phyloP scores from a whole-genome alignment of 1,140 invertebrate genomes.

The Stenopsyche tienmushanensis region DNA sequence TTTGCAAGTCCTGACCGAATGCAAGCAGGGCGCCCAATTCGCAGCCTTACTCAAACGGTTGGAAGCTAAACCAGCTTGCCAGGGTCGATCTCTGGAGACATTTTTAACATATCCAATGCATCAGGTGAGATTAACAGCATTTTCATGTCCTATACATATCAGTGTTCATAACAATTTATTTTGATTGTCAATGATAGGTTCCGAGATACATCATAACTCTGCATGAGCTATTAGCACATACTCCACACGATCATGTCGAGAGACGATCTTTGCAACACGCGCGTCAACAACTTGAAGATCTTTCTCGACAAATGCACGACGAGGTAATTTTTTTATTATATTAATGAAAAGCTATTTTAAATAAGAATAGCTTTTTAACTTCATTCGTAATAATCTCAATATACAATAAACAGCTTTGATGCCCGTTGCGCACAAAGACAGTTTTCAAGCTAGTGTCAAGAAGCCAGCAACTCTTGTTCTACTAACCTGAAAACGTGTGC shows the following conservation, averaged over 20 bases:
- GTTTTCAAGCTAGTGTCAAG: too few species aligned
- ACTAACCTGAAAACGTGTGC: too few species aligned
- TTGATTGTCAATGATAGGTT: constrained; percentile 62
- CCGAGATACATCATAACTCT: constrained; percentile 91
- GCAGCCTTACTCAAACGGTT: constrained; percentile 76
- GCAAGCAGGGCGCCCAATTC: constrained; percentile 85
- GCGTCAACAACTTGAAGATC: constrained; percentile 83
- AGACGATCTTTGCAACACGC: constrained; percentile 86
- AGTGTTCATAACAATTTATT: background rate
- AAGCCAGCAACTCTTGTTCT: too few species aligned
- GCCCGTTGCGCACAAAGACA: background rate
- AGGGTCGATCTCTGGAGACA: constrained; percentile 82
- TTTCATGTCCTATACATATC: background rate
- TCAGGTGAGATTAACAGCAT: constrained; percentile 74
- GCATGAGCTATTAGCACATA: constrained; percentile 88
- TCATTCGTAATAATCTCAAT: too few species aligned
- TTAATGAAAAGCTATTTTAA: too few species aligned
- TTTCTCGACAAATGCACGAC: constrained; percentile 80
- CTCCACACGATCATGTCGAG: constrained; percentile 94
- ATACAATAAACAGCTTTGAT: too few species aligned
- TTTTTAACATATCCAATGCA: constrained; percentile 95
- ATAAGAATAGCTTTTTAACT: background rate
- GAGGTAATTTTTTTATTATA: constrained; percentile 59
- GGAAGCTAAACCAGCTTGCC: constrained; percentile 84
- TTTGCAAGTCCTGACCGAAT: constrained; percentile 91